phyloP scores from a whole-genome alignment of 1,140 invertebrate genomes.

The Monomorium pharaonis region DNA sequence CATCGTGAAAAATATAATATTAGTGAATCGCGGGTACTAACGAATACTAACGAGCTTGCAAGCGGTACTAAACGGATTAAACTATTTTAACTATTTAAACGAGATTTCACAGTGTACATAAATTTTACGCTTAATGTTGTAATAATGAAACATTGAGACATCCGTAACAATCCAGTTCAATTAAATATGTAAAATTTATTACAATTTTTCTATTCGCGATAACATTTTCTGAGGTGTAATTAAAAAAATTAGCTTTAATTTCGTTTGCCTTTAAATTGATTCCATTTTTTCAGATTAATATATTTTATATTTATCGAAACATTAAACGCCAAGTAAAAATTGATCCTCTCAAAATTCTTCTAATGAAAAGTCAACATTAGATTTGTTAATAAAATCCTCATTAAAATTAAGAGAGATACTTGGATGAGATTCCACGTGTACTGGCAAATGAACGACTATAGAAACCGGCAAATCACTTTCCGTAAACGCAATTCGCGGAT shows the following conservation, averaged over 20 bases:
- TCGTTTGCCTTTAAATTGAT: neutral
- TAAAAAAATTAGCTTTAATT: neutral
- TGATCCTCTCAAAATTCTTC: neutral
- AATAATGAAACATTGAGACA: neutral
- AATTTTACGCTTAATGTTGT: neutral
- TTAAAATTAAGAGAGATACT: constrained; percentile 4
- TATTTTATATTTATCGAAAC: neutral
- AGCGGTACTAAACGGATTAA: neutral
- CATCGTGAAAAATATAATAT: constrained; percentile 27
- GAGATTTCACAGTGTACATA: neutral
- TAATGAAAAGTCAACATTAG: neutral
- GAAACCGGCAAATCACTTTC: neutral
- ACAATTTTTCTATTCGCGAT: neutral
- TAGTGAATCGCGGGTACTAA: neutral
- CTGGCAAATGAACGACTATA: neutral
- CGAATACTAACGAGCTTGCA: constrained; percentile 15
- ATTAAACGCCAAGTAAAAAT: neutral
- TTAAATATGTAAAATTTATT: neutral
- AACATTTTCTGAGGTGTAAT: neutral
- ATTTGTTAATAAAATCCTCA: neutral
- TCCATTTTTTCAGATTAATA: neutral
- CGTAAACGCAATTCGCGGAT: constrained; percentile 15
- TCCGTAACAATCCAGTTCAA: neutral
- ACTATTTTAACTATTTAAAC: constrained; percentile 7
- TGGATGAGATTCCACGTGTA: neutral